Percentiles rank a stretch among this genome's conserved stretches.
These are phyloP conservation scores for Lutjanus campechanus DNA, from an alignment of 2,797 vertebrate genomes.

Conservation along the genomic window DNA sequence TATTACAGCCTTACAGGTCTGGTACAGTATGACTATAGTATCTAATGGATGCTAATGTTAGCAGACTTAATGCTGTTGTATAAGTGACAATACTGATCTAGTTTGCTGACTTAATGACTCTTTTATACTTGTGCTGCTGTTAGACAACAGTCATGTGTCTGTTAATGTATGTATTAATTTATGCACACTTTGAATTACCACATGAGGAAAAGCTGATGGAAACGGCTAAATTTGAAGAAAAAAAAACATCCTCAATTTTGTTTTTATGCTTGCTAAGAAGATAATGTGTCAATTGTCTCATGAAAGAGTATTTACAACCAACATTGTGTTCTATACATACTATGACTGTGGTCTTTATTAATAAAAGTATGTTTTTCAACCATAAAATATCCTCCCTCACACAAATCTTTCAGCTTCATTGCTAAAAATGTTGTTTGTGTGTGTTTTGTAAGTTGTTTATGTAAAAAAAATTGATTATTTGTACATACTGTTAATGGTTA, in stretches of 20 bases:
- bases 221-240: no score
- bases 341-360: not conserved
- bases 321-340: not conserved
- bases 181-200: no score
- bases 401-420: not conserved
- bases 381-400: not conserved
- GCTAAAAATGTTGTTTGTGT: not conserved
- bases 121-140: not conserved
- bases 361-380: not conserved
- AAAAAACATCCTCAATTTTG: no score
- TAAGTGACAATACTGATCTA: not conserved
- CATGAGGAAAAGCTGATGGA: no score
- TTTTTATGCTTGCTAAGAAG: no score
- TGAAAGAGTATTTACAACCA: no score
- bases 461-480: not conserved
- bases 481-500: not conserved
- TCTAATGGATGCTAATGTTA: not conserved
- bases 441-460: not conserved
- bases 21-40: not conserved
- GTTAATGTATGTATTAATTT: no score
- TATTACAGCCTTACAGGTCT: not conserved
- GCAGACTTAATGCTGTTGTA: not conserved
- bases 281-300: no score
- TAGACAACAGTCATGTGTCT: no score
- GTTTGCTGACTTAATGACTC: not conserved